phyloP scores from a whole-genome alignment of 2,888 invertebrate species.

The Polydrusus cervinus region DNA sequence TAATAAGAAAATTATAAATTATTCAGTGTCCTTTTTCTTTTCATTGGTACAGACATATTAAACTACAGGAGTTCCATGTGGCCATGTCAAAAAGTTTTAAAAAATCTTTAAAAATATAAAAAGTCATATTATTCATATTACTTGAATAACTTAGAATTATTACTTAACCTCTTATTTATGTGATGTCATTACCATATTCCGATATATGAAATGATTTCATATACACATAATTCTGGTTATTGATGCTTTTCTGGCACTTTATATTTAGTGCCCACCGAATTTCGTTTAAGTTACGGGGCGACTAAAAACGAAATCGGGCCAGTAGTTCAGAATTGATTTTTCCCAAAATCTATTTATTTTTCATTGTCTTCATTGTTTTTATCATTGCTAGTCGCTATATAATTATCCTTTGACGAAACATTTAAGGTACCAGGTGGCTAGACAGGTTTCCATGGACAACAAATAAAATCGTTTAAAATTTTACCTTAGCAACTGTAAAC shows the following conservation, averaged over 20 bases:
- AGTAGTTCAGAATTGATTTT: constrained; percentile 71
- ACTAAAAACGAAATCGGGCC: constrained; percentile 68
- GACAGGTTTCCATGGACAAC: background rate
- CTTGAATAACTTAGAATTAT: constrained; percentile 67
- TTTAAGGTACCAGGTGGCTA: constrained; percentile 11
- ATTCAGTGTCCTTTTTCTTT: constrained; percentile 49
- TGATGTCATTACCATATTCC: constrained; percentile 68
- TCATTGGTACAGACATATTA: constrained; percentile 64
- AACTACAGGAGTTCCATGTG: constrained; percentile 68
- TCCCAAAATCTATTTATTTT: constrained; percentile 42
- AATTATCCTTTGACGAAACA: constrained; percentile 36
- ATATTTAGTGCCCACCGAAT: constrained; percentile 67
- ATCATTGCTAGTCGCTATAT: constrained; percentile 28
- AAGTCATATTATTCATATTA: constrained; percentile 54
- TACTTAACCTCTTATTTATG: constrained; percentile 65
- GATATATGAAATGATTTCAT: constrained; percentile 70
- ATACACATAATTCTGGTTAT: constrained; percentile 69
- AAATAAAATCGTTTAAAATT: background rate
- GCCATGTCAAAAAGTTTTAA: constrained; percentile 65
- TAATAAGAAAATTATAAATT: constrained; percentile 33
- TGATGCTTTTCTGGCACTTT: constrained; percentile 65
- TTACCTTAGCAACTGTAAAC: background rate
- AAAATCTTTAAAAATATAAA: constrained; percentile 33
- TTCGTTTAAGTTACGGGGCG: constrained; percentile 69
- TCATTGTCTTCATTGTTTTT: constrained; percentile 40